These are phyloP conservation scores for Temnothorax longispinosus DNA, from an alignment of 1,140 invertebrate species.

Conservation along the genomic window DNA sequence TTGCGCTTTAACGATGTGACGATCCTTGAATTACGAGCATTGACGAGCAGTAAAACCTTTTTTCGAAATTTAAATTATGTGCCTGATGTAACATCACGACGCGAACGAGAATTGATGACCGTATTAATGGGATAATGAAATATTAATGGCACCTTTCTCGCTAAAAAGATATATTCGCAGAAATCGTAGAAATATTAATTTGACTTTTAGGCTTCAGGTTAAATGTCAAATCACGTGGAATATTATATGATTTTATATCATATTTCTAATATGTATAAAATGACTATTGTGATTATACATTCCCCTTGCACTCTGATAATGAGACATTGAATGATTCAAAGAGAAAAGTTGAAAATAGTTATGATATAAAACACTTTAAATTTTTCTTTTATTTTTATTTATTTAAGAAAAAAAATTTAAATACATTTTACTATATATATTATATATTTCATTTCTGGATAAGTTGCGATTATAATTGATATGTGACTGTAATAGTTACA, in stretches of 20 bases:
- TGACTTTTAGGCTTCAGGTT: background rate
- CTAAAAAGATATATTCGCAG: conserved; percentile 18
- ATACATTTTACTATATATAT: background rate
- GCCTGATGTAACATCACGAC: background rate
- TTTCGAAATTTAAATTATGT: conserved; percentile 44
- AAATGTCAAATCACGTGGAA: background rate
- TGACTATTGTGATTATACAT: background rate
- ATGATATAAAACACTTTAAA: background rate
- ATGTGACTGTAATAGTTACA: too few species aligned
- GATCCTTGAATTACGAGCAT: conserved; percentile 44
- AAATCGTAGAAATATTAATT: background rate
- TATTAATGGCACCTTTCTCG: background rate
- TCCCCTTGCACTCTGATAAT: background rate
- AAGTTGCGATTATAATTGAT: conserved; percentile 1
- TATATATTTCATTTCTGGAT: background rate
- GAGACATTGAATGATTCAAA: background rate
- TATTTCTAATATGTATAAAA: too few species aligned
- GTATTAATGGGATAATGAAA: conserved; percentile 39
- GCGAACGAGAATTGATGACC: conserved; percentile 4
- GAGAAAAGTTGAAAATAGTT: background rate
- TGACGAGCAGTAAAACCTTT: conserved; percentile 36
- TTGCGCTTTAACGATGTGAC: conserved; percentile 54
- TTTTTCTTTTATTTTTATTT: background rate
- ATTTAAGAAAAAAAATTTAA: background rate
- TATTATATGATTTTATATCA: background rate